Percentiles rank a stretch among this genome's conserved stretches.
phyloP scores from a whole-genome alignment of 1,140 invertebrate genomes.

The Aphaenogaster floridana region DNA sequence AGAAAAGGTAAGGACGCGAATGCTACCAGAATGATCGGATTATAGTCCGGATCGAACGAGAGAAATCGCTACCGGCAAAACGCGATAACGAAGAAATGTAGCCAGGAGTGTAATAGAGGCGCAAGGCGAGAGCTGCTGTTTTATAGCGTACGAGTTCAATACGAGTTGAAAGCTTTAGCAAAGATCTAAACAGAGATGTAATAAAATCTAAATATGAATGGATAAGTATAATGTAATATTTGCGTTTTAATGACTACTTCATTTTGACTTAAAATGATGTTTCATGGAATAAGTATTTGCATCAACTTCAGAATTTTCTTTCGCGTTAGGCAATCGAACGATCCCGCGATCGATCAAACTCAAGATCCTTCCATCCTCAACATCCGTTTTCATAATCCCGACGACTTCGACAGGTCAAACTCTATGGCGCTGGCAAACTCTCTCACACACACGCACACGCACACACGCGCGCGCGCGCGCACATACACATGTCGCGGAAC shows the following conservation, averaged over 20 bases:
- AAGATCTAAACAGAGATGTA: neutral
- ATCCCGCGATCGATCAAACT: constrained; percentile 26
- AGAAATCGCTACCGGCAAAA: neutral
- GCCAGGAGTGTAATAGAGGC: too few species aligned
- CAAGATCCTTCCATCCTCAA: constrained; percentile 2
- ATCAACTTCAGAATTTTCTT: neutral
- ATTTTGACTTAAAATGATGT: neutral
- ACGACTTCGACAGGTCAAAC: constrained; percentile 29
- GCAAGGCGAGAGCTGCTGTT: neutral
- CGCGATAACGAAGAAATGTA: neutral
- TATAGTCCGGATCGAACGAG: neutral
- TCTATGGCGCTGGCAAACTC: constrained; percentile 32
- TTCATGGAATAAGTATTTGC: neutral
- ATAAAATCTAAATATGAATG: neutral
- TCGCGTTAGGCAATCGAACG: neutral
- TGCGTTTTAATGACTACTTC: neutral
- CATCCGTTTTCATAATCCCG: constrained; percentile 34
- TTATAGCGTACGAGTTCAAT: neutral
- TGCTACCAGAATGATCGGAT: constrained; percentile 31
- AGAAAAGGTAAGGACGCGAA: constrained; percentile 81
- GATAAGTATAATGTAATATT: neutral
- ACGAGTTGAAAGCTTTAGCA: neutral
- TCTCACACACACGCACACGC: neutral
- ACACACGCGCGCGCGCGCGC: too few species aligned
- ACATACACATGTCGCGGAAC: constrained; percentile 31